These are phyloP conservation scores for Brachystomella parvula DNA, from an alignment of 1,140 invertebrate genomes.

Conservation along the genomic window DNA sequence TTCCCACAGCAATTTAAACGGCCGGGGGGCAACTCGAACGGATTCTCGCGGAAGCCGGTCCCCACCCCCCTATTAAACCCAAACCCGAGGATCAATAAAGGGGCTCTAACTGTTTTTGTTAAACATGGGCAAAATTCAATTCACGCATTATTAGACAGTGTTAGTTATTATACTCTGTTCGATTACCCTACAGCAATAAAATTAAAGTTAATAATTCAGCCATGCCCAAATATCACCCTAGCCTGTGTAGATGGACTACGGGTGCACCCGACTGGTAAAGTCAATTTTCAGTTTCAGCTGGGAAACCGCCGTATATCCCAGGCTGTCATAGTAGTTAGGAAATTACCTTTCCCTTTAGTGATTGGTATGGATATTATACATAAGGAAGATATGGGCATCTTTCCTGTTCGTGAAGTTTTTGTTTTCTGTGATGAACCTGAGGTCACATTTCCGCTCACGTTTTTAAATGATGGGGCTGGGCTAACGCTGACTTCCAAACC, in stretches of 20 bases:
- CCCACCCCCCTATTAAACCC: too few species aligned
- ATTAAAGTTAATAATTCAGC: neutral
- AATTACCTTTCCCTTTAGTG: neutral
- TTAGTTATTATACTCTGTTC: too few species aligned
- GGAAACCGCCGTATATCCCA: neutral
- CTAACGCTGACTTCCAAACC: too few species aligned
- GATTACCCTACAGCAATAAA: too few species aligned
- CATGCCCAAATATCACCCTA: neutral
- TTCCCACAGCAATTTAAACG: too few species aligned
- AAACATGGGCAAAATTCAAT: too few species aligned
- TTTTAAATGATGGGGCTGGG: neutral
- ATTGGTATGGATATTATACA: conserved; percentile 12
- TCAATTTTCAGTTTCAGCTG: neutral
- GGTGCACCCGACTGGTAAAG: neutral
- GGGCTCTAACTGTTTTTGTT: too few species aligned
- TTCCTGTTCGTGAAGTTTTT: neutral
- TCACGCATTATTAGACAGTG: too few species aligned
- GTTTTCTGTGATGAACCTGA: neutral
- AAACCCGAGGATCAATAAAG: too few species aligned
- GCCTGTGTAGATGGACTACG: neutral
- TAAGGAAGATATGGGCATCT: neutral
- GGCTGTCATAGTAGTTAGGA: neutral
- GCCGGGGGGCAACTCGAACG: too few species aligned
- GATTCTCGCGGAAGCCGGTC: too few species aligned
- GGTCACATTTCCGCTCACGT: neutral